Conservation (phyloP, 1,140 invertebrate species). For the Nixonia krombeini region DNA sequence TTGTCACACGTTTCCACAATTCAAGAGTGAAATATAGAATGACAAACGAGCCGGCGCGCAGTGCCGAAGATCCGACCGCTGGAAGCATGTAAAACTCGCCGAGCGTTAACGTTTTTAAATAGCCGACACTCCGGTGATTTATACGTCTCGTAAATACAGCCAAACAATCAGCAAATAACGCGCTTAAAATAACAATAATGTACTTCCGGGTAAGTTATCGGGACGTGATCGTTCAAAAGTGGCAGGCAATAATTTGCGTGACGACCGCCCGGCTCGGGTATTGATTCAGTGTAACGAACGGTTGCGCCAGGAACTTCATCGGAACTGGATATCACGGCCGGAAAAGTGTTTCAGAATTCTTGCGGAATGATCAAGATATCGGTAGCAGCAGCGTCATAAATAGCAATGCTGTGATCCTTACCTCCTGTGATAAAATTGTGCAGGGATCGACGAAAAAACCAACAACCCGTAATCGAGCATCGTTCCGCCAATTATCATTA, state of each 20-base stretch:
- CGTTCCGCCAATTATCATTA: conserved; percentile 30
- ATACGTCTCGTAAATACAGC: conserved; percentile 16
- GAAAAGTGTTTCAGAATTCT: background rate
- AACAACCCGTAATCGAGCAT: conserved; percentile 22
- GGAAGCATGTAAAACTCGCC: too few relatives aligned
- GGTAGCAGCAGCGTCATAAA: conserved; percentile 13
- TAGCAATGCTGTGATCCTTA: conserved; percentile 17
- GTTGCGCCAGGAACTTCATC: background rate
- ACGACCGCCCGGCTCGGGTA: too few relatives aligned
- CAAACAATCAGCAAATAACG: conserved; percentile 14
- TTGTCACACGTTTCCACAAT: too few relatives aligned
- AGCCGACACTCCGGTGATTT: conserved; percentile 15
- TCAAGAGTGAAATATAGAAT: too few relatives aligned
- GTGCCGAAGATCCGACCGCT: too few relatives aligned
- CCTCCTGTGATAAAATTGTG: too few relatives aligned
- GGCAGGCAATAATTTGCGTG: background rate
- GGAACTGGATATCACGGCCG: background rate
- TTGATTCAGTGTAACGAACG: background rate
- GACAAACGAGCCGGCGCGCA: too few relatives aligned
- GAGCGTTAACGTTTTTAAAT: too few relatives aligned
- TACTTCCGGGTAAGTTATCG: conserved; percentile 5
- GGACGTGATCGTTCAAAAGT: conserved; percentile 8
- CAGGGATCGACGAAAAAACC: background rate
- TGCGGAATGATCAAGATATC: too few relatives aligned
- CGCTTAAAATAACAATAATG: background rate